These are phyloP conservation scores for Chironomus striatipennis DNA, from an alignment of 1,140 invertebrate genomes.

Conservation along the genomic window DNA sequence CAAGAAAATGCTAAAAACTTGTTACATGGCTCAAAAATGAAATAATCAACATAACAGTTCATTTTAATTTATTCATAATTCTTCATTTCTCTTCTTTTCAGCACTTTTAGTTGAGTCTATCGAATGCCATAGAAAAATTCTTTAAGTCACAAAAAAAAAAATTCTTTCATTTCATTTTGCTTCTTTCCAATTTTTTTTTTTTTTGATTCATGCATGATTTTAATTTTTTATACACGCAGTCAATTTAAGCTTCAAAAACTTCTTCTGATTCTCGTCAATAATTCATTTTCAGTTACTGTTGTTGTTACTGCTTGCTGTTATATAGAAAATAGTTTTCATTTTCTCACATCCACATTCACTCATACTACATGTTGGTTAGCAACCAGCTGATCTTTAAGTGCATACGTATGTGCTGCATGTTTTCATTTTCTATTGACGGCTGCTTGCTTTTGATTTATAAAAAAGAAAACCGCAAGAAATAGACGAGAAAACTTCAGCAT, in stretches of 20 bases:
- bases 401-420: background rate
- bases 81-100: background rate
- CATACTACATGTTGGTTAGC: too few relatives aligned
- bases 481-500: background rate
- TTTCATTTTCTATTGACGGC: background rate
- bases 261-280: background rate
- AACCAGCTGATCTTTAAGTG: background rate
- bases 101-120: too few relatives aligned
- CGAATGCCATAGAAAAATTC: too few relatives aligned
- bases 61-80: conserved; percentile 15
- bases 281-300: background rate
- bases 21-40: conserved; percentile 5
- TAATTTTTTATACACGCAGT: background rate
- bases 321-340: background rate
- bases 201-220: background rate
- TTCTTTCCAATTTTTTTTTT: background rate
- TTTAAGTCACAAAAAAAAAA: too few relatives aligned
- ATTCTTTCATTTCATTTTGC: background rate
- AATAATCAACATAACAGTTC: conserved; percentile 8
- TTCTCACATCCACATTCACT: too few relatives aligned
- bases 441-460: background rate
- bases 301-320: background rate
- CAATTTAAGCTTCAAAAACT: background rate
- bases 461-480: background rate
- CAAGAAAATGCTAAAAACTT: background rate